Evolutionary conservation across 2,888 invertebrate species (phyloP).

Genomic region (Volucella bombylans): DNA sequence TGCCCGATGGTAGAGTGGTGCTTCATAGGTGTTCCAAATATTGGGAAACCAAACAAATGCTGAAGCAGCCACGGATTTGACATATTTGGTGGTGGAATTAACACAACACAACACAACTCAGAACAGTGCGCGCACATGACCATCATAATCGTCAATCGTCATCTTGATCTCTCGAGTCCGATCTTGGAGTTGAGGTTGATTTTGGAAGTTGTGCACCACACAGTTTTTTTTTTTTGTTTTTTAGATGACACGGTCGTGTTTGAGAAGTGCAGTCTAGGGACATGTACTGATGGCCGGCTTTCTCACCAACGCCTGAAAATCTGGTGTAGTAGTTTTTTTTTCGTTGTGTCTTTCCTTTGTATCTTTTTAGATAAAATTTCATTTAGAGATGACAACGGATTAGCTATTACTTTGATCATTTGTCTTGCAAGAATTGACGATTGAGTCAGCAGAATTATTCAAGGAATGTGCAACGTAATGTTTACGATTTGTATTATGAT

Average conservation of each 20-base stretch:
- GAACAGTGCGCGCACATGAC: slow-evolving; percentile 17
- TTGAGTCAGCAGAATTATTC: slow-evolving; percentile 43
- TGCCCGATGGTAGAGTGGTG: slow-evolving; percentile 55
- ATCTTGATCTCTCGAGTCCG: slow-evolving; percentile 55
- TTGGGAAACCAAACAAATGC: slow-evolving; percentile 72
- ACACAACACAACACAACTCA: slow-evolving; percentile 49
- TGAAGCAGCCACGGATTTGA: slow-evolving; percentile 67
- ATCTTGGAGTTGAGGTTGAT: slow-evolving; percentile 45
- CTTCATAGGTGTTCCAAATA: slow-evolving; percentile 73
- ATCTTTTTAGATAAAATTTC: slow-evolving; percentile 19
- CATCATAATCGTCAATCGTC: slow-evolving; percentile 61
- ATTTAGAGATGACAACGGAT: slow-evolving; percentile 45
- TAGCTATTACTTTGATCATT: slow-evolving; percentile 56
- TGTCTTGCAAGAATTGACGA: slow-evolving; percentile 23
- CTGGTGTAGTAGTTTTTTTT: slow-evolving; percentile 20
- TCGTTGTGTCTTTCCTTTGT: neutral
- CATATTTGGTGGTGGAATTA: slow-evolving; percentile 69
- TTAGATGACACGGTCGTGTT: slow-evolving; percentile 17
- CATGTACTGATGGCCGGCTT: slow-evolving; percentile 16
- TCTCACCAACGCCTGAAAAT: slow-evolving; percentile 11
- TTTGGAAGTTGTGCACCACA: slow-evolving; percentile 45
- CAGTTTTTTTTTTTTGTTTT: neutral
- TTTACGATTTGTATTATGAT: neutral
- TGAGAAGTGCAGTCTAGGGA: slow-evolving; percentile 23
- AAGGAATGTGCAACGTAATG: slow-evolving; percentile 48